These are phyloP conservation scores for Dunckerocampus dactyliophorus DNA, from an alignment of 2,113 vertebrate species.

Conservation along the genomic window DNA sequence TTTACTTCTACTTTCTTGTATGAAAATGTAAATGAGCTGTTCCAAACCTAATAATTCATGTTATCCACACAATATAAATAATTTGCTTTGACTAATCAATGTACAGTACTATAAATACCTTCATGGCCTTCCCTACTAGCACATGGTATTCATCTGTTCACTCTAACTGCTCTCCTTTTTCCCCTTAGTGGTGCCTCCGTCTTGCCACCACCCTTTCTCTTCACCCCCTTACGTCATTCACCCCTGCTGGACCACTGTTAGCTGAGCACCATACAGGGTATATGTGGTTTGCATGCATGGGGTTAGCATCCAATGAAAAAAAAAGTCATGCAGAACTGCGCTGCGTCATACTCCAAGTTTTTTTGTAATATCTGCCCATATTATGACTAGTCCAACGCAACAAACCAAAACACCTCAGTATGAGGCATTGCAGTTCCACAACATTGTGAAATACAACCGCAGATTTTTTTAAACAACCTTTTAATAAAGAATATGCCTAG, in stretches of 20 bases:
- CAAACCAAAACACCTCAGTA: too few relatives aligned
- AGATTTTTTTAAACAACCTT: too few relatives aligned
- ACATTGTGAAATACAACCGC: too few relatives aligned
- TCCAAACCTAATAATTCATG: not conserved
- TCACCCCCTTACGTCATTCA: conserved; percentile 35
- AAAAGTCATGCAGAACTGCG: not conserved
- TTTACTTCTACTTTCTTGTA: not conserved
- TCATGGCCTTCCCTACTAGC: not conserved
- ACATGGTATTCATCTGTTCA: conserved; percentile 17
- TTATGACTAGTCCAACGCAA: too few relatives aligned
- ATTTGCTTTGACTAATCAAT: conserved; percentile 18
- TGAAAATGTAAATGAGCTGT: not conserved
- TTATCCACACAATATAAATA: not conserved
- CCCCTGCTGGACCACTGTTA: conserved; percentile 46
- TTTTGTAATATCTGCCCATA: too few relatives aligned
- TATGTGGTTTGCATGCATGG: conserved; percentile 25
- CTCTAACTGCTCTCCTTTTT: conserved; percentile 41
- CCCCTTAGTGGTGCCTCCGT: conserved; percentile 34
- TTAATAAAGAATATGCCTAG: too few relatives aligned
- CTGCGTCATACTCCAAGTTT: too few relatives aligned
- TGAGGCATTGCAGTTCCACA: too few relatives aligned
- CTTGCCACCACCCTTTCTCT: conserved; percentile 31
- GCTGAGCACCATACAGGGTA: conserved; percentile 46
- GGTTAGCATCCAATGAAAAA: conserved; percentile 30
- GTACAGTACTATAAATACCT: not conserved